Evolutionary conservation across 2,888 invertebrate genomes (phyloP).

Genomic region (Mycalesis mineus): DNA sequence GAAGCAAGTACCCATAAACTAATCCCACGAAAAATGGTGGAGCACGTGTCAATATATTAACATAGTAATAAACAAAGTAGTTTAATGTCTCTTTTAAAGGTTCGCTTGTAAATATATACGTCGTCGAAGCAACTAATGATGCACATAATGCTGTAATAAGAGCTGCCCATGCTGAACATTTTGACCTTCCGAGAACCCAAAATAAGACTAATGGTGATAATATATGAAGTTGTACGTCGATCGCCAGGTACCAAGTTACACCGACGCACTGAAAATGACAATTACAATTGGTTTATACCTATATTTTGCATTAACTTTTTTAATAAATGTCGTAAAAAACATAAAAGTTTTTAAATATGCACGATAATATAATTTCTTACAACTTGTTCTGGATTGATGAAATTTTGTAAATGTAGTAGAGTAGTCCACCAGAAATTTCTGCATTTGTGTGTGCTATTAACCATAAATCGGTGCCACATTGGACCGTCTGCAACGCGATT

Average conservation of each 20-base stretch:
- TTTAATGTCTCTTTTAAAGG: neutral
- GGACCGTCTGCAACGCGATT: constrained; percentile 52
- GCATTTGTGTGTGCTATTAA: constrained; percentile 39
- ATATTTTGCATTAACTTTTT: neutral
- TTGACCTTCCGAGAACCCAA: constrained; percentile 32
- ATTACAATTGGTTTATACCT: neutral
- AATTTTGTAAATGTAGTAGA: constrained; percentile 54
- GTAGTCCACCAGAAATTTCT: constrained; percentile 57
- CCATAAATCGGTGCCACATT: constrained; percentile 32
- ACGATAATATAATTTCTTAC: constrained; percentile 34
- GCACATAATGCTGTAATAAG: constrained; percentile 21
- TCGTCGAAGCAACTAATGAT: constrained; percentile 35
- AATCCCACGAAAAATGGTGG: constrained; percentile 46
- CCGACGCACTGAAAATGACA: constrained; percentile 32
- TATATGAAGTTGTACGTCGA: constrained; percentile 37
- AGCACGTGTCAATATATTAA: constrained; percentile 49
- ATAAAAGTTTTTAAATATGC: neutral
- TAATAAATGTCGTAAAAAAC: too few species aligned
- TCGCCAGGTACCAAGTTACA: constrained; percentile 35
- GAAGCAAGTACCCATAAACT: constrained; percentile 55
- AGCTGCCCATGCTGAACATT: constrained; percentile 28
- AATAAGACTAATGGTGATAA: constrained; percentile 36
- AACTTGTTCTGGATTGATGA: constrained; percentile 36
- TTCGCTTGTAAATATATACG: constrained; percentile 17
- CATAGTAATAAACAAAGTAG: constrained; percentile 38